Evolutionary conservation across 2,888 invertebrate genomes (phyloP), one percentile per base, ranked within the genome.

Genomic region (Lomographa bimaculata): DNA sequence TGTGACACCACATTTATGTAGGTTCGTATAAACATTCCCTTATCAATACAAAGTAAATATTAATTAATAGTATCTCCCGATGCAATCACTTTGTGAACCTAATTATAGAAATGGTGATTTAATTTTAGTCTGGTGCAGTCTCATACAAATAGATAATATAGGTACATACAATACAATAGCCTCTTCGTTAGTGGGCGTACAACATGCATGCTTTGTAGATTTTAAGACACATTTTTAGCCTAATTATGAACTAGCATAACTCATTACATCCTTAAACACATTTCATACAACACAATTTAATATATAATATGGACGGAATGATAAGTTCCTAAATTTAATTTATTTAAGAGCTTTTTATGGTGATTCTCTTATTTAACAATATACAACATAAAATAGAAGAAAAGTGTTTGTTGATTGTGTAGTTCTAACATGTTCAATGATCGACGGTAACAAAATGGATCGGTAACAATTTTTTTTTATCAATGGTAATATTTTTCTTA

Each of bases 141-240:
- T 64, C 48, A 53, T 12, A 19, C n/a, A 55, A 44, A 45, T 55
- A 46, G 40, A 50, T 51, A 51, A 38, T 37, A 55, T 14, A n/a
- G n/a, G n/a, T n/a, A n/a, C n/a, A n/a, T n/a, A n/a, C n/a, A n/a
- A n/a, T n/a, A n/a, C n/a, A n/a, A 58, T 57, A 68, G 68, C 70
- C 64, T 70, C 66, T 57, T 49, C 49, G 40, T 39, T 49, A 45
- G 42, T 56, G 50, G 14, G 26, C 39, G 46, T 49, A 52, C 47
- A 32, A 19, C 24, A 26, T 26, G 10, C 30, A 21, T 14, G 7
- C 8, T 16, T 14, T 2, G 4, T 14, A 14, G 4, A 4, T 2
- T 14, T 14, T 14, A 14, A 14, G 4, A 14, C 14, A 14, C 14
- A 14, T 14, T 14, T 14, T 14, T 2, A 14, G 6, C 10, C 9